Percentiles rank a stretch among this genome's conserved stretches.
Conservation (phyloP, 2,888 invertebrate species). For the Clitarchus hookeri region DNA sequence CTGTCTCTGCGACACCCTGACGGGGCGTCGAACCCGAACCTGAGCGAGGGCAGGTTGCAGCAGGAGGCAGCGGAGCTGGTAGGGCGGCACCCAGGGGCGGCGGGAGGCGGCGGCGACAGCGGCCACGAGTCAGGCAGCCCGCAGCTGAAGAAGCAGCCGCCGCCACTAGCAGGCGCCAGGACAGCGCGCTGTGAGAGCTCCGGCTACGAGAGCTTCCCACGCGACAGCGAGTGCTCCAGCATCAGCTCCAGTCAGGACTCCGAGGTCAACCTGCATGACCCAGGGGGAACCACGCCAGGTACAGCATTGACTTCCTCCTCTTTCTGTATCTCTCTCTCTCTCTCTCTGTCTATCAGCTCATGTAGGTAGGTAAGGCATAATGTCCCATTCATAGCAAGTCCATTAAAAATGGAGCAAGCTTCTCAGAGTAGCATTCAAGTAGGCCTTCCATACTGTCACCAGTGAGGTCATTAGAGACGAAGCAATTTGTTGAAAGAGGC, state of each 20-base stretch:
- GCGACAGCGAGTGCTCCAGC: slow-evolving; percentile 87
- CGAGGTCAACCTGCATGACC: slow-evolving; percentile 15
- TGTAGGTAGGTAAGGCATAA: too few species aligned
- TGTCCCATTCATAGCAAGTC: too few species aligned
- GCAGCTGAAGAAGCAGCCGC: slow-evolving; percentile 26
- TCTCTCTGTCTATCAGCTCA: too few species aligned
- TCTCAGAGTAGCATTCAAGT: too few species aligned
- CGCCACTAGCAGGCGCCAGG: slow-evolving; percentile 1
- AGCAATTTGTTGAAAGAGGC: too few species aligned
- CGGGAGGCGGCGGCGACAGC: slow-evolving; percentile 54
- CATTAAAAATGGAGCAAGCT: too few species aligned
- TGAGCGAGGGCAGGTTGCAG: slow-evolving; percentile 65
- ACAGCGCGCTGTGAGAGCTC: slow-evolving; percentile 64
- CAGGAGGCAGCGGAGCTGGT: slow-evolving; percentile 58
- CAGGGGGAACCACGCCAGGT: not conserved
- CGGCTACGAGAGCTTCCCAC: slow-evolving; percentile 88
- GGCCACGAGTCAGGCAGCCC: slow-evolving; percentile 72
- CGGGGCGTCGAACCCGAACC: slow-evolving; percentile 90
- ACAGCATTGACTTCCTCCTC: not conserved
- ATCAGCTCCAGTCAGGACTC: slow-evolving; percentile 67
- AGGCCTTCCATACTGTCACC: too few species aligned
- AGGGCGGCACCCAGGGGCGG: slow-evolving; percentile 54
- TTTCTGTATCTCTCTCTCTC: too few species aligned
- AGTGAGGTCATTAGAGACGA: too few species aligned
- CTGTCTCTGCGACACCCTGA: slow-evolving; percentile 85